These are phyloP conservation scores for Dyspetes luteomarginatus DNA, from an alignment of 2,888 invertebrate species.

Conservation along the genomic window DNA sequence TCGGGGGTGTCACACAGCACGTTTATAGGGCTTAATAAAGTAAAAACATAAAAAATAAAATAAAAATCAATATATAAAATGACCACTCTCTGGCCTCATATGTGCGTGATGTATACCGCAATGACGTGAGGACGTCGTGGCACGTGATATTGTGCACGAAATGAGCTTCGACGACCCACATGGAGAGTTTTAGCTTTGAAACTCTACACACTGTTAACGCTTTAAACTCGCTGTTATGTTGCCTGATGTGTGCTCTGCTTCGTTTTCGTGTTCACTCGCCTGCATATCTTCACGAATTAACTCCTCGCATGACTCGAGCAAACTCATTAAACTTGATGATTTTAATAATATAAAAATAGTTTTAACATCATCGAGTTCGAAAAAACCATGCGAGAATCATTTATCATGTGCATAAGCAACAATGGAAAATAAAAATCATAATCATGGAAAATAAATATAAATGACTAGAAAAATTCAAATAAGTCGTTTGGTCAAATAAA, in stretches of 20 bases:
- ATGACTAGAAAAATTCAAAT: no score
- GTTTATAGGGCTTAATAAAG: conserved; percentile 57
- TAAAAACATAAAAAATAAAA: no score
- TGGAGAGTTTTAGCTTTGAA: conserved; percentile 15
- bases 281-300: conserved; percentile 58
- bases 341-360: neutral
- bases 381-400: neutral
- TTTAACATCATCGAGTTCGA: neutral
- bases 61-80: conserved; percentile 65
- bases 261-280: conserved; percentile 3
- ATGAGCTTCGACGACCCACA: conserved; percentile 58
- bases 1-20: conserved; percentile 42
- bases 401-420: neutral
- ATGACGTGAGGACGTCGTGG: conserved; percentile 25
- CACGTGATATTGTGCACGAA: conserved; percentile 59
- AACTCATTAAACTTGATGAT: conserved; percentile 17
- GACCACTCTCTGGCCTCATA: conserved; percentile 33
- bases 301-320: conserved; percentile 37
- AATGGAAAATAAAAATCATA: neutral
- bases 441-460: no score
- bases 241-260: neutral
- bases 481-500: no score
- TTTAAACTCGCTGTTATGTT: neutral
- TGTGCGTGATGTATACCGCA: neutral
- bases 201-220: conserved; percentile 6